phyloP scores from a whole-genome alignment of 2,888 invertebrate species.

The Ellobium chinense region DNA sequence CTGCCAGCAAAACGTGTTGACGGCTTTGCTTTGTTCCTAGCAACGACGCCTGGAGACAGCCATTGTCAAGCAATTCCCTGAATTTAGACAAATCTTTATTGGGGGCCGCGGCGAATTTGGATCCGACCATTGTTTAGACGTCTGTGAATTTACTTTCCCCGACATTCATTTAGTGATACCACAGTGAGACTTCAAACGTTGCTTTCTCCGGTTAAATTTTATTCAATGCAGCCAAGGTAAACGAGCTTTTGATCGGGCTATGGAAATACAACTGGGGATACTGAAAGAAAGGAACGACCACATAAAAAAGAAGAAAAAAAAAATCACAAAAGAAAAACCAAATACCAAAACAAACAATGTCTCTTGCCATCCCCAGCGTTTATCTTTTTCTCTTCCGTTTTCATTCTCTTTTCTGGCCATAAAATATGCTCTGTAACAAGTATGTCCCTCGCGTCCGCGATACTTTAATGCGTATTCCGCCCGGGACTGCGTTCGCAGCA shows the following conservation, averaged over 20 bases:
- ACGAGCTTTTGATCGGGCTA: slow-evolving; percentile 9
- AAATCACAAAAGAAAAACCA: slow-evolving; percentile 11
- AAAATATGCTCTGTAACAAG: slow-evolving; percentile 28
- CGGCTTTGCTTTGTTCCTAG: not conserved
- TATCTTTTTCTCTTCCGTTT: not conserved
- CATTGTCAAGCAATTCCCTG: not conserved
- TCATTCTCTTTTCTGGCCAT: not conserved
- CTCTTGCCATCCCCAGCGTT: slow-evolving; percentile 8
- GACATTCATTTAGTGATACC: slow-evolving; percentile 1
- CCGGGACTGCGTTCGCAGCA: slow-evolving; percentile 4
- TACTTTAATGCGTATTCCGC: slow-evolving; percentile 30
- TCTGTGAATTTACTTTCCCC: slow-evolving; percentile 16
- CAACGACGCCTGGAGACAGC: not conserved
- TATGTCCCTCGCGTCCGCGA: not conserved
- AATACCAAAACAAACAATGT: slow-evolving; percentile 34
- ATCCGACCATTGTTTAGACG: not conserved
- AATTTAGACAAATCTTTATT: not conserved
- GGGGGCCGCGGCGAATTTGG: not conserved
- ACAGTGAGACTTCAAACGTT: slow-evolving; percentile 26
- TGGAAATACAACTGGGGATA: not conserved
- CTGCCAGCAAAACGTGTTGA: not conserved
- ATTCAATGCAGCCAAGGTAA: not conserved
- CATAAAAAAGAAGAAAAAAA: slow-evolving; percentile 3
- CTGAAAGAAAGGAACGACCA: slow-evolving; percentile 4
- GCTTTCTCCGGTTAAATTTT: slow-evolving; percentile 4